phyloP scores from a whole-genome alignment of 1,140 invertebrate species.

The Gryllus bimaculatus region DNA sequence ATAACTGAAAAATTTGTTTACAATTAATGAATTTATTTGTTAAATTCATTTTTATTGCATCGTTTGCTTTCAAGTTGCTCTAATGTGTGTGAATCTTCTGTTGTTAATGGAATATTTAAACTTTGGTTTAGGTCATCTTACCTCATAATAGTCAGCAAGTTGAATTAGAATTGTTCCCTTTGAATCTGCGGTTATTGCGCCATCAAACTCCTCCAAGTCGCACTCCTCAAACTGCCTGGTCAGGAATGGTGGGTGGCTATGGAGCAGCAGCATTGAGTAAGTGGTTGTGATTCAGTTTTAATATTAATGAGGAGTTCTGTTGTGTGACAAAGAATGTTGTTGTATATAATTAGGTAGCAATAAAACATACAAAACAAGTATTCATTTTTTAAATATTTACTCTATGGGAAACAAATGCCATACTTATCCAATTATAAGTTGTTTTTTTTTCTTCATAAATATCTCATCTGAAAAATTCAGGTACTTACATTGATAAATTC shows the following conservation, averaged over 20 bases:
- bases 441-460: too few relatives aligned
- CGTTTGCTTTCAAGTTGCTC: too few relatives aligned
- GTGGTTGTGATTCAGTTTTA: constrained; percentile 20
- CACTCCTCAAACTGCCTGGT: constrained; percentile 36
- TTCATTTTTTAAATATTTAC: not conserved
- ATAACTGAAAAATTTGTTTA: too few relatives aligned
- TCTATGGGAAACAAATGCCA: too few relatives aligned
- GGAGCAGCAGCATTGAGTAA: constrained; percentile 54
- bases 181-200: constrained; percentile 60
- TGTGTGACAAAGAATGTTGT: too few relatives aligned
- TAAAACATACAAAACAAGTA: not conserved
- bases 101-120: too few relatives aligned
- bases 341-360: not conserved
- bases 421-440: too few relatives aligned
- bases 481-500: too few relatives aligned
- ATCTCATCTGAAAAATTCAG: too few relatives aligned
- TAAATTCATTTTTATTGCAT: too few relatives aligned
- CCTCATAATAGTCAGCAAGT: constrained; percentile 46
- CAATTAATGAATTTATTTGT: too few relatives aligned
- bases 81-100: too few relatives aligned
- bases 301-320: not conserved
- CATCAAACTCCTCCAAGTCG: constrained; percentile 45
- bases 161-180: constrained; percentile 73
- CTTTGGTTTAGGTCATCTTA: constrained; percentile 43
- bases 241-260: constrained; percentile 52